Evolutionary conservation across 2,888 invertebrate species (phyloP).

Genomic region (Norana najaformis): DNA sequence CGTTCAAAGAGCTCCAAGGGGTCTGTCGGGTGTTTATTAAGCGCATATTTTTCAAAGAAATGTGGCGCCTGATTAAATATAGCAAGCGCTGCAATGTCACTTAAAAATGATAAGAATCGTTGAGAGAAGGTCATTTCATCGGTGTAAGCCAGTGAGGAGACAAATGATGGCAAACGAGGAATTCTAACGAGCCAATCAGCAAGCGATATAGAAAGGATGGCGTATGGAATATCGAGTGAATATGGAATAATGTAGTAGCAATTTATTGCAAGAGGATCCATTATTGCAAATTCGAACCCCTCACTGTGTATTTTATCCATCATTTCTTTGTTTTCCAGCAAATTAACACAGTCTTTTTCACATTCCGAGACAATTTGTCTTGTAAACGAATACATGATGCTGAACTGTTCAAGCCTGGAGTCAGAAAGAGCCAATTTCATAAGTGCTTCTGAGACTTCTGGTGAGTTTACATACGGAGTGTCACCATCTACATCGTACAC

Average conservation of each 20-base stretch:
- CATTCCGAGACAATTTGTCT: neutral
- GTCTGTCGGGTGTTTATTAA: neutral
- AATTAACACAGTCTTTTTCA: conserved; percentile 17
- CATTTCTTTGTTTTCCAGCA: conserved; percentile 26
- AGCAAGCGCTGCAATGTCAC: neutral
- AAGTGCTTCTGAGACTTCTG: neutral
- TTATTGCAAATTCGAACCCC: conserved; percentile 39
- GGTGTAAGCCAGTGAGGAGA: conserved; percentile 2
- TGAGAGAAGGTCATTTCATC: conserved; percentile 8
- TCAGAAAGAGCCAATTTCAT: conserved; percentile 4
- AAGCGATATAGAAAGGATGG: conserved; percentile 18
- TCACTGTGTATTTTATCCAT: neutral
- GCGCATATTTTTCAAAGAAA: neutral
- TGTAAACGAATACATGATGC: neutral
- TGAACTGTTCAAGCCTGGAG: neutral
- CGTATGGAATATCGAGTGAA: conserved; percentile 36
- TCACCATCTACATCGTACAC: conserved; percentile 20
- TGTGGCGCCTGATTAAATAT: neutral
- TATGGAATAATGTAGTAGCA: conserved; percentile 35
- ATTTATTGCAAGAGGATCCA: conserved; percentile 29
- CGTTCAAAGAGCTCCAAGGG: neutral
- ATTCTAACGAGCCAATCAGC: neutral
- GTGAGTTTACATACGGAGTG: conserved; percentile 8
- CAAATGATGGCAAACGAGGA: conserved; percentile 17
- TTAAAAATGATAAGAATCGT: neutral